Evolutionary conservation across 2,113 vertebrate genomes (phyloP).

Genomic region (Caranx melampygus): DNA sequence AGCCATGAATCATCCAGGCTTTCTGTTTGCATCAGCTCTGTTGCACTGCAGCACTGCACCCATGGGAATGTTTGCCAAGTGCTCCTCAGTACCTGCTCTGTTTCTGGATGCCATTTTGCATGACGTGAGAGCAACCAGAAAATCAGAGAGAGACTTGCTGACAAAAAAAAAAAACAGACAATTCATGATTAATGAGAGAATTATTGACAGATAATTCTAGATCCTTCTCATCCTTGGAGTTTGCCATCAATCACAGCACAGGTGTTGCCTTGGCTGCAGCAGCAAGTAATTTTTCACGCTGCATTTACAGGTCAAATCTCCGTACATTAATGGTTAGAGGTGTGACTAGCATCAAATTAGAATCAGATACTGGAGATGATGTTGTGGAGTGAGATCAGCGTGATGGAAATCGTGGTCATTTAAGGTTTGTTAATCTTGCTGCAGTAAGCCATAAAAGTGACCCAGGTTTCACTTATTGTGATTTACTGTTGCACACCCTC

Average conservation of each 20-base stretch:
- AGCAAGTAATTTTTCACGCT: neutral
- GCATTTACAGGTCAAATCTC: neutral
- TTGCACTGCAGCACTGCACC: constrained; percentile 36
- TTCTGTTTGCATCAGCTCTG: constrained; percentile 66
- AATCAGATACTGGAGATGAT: constrained; percentile 21
- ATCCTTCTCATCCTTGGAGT: constrained; percentile 7
- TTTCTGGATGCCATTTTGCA: constrained; percentile 52
- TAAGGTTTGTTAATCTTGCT: constrained; percentile 35
- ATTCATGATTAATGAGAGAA: constrained; percentile 21
- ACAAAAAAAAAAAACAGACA: neutral
- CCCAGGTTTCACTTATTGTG: constrained; percentile 21
- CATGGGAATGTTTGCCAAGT: constrained; percentile 47
- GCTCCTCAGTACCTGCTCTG: constrained; percentile 43
- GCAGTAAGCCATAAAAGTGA: constrained; percentile 37
- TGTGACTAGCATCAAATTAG: constrained; percentile 37
- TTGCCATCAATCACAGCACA: constrained; percentile 22
- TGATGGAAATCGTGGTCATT: constrained; percentile 61
- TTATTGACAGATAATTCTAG: constrained; percentile 34
- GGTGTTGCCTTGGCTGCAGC: constrained; percentile 5
- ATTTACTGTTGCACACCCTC: constrained; percentile 12
- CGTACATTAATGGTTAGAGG: neutral
- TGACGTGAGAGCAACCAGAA: constrained; percentile 35
- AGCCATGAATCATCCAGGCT: constrained; percentile 64
- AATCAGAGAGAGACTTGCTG: constrained; percentile 30
- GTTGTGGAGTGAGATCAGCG: constrained; percentile 33